Evolutionary conservation across 2,888 invertebrate species (phyloP).

Genomic region (Stenolophus ochropezus): DNA sequence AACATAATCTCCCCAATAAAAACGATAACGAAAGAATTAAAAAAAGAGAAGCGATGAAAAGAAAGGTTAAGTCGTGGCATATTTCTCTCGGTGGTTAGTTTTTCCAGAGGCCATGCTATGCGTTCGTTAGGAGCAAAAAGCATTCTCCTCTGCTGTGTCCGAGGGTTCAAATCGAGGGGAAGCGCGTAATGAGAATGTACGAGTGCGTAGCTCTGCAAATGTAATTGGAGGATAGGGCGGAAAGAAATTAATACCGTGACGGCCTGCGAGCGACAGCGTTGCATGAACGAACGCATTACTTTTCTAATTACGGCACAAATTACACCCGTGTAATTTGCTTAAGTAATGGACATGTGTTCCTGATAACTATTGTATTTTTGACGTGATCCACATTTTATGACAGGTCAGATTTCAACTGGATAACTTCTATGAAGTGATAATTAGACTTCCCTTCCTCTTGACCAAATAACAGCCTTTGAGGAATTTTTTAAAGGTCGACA

Average conservation of each 20-base stretch:
- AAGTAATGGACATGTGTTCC: conserved; percentile 51
- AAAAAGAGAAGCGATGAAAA: background rate
- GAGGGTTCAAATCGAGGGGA: conserved; percentile 40
- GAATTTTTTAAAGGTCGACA: no score
- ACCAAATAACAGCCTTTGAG: no score
- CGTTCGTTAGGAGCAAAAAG: conserved; percentile 16
- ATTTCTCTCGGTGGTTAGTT: background rate
- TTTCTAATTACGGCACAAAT: conserved; percentile 52
- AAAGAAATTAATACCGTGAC: conserved; percentile 56
- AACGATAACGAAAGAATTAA: background rate
- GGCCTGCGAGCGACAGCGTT: conserved; percentile 36
- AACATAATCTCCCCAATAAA: background rate
- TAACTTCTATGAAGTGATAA: background rate
- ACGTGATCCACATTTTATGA: conserved; percentile 7
- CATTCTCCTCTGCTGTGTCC: conserved; percentile 14
- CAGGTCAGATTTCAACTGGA: conserved; percentile 4
- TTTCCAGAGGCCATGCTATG: background rate
- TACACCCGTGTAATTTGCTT: conserved; percentile 53
- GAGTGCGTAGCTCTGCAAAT: conserved; percentile 44
- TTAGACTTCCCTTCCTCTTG: background rate
- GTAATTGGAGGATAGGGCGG: conserved; percentile 50
- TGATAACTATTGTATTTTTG: conserved; percentile 41
- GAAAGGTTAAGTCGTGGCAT: background rate
- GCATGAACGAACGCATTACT: conserved; percentile 56
- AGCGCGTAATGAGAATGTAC: conserved; percentile 49